A percentile compares a stretch with the other conserved stretches of the same genome.
Conservation (phyloP, 1,140 invertebrate species). For the Manduca sexta region DNA sequence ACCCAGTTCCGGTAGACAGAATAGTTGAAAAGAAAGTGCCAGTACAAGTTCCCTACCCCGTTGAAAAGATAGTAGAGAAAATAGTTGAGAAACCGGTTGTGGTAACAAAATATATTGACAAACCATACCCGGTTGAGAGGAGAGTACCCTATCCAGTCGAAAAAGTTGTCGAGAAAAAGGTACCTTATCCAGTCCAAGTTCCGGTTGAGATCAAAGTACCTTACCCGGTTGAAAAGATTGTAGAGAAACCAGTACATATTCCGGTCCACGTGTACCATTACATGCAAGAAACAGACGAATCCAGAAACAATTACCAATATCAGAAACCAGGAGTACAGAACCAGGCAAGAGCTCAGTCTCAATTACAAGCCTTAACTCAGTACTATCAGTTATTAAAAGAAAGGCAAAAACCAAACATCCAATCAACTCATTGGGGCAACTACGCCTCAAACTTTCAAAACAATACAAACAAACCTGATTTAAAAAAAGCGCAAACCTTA, state of each 20-base stretch:
- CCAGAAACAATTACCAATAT: slow-evolving; percentile 5
- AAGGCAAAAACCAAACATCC: slow-evolving; percentile 20
- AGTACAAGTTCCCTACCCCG: slow-evolving; percentile 70
- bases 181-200: slow-evolving; percentile 73
- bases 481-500: slow-evolving; percentile 8
- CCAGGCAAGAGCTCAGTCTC: background rate
- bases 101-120: slow-evolving; percentile 69
- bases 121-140: slow-evolving; percentile 68
- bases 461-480: slow-evolving; percentile 24
- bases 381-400: slow-evolving; percentile 25
- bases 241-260: slow-evolving; percentile 55
- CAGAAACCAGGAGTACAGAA: slow-evolving; percentile 3
- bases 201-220: slow-evolving; percentile 71
- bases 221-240: slow-evolving; percentile 69
- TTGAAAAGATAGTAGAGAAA: slow-evolving; percentile 68
- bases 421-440: slow-evolving; percentile 46
- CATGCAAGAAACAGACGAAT: slow-evolving; percentile 5
- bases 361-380: background rate
- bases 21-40: slow-evolving; percentile 73
- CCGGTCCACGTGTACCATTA: slow-evolving; percentile 37
- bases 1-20: slow-evolving; percentile 70
- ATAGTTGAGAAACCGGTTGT: slow-evolving; percentile 70
- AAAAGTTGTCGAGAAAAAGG: slow-evolving; percentile 64
- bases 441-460: slow-evolving; percentile 52
- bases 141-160: slow-evolving; percentile 69